Evolutionary conservation across 2,797 vertebrate genomes (phyloP).

Genomic region (Myioborus melanocephalus): DNA sequence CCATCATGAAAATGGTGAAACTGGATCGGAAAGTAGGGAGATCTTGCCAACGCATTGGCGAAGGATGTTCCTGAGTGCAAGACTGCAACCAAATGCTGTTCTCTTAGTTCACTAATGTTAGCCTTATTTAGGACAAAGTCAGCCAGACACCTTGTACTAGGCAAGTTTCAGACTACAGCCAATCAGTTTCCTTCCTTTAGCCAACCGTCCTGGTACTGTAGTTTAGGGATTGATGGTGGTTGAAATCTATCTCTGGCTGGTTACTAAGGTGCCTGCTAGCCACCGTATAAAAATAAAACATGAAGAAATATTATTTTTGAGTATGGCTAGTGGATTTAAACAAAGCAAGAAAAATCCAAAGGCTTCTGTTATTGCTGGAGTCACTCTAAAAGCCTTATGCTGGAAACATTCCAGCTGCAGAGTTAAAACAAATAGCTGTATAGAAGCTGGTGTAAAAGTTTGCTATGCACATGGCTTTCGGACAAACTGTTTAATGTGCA

Average conservation of each 20-base stretch:
- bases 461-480: slow-evolving; percentile 69
- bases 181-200: slow-evolving; percentile 82
- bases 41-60: slow-evolving; percentile 93
- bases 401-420: slow-evolving; percentile 75
- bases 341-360: slow-evolving; percentile 73
- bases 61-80: slow-evolving; percentile 90
- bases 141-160: slow-evolving; percentile 85
- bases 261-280: slow-evolving; percentile 83
- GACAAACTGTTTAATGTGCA: slow-evolving; percentile 71
- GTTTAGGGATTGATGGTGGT: slow-evolving; percentile 82
- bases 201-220: slow-evolving; percentile 83
- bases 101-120: slow-evolving; percentile 87
- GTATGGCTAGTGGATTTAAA: slow-evolving; percentile 83
- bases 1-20: slow-evolving; percentile 97
- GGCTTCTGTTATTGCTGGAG: slow-evolving; percentile 78
- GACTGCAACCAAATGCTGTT: slow-evolving; percentile 82
- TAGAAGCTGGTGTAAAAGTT: slow-evolving; percentile 73
- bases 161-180: slow-evolving; percentile 84
- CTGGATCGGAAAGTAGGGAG: slow-evolving; percentile 96
- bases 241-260: slow-evolving; percentile 82
- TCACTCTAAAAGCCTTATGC: slow-evolving; percentile 81
- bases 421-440: slow-evolving; percentile 69
- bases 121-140: slow-evolving; percentile 87
- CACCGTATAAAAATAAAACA: slow-evolving; percentile 80
- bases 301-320: slow-evolving; percentile 79